Evolutionary conservation across 2,888 invertebrate species (phyloP), one percentile per base, ranked within the genome.

Genomic region (Drosophila mimetica): DNA sequence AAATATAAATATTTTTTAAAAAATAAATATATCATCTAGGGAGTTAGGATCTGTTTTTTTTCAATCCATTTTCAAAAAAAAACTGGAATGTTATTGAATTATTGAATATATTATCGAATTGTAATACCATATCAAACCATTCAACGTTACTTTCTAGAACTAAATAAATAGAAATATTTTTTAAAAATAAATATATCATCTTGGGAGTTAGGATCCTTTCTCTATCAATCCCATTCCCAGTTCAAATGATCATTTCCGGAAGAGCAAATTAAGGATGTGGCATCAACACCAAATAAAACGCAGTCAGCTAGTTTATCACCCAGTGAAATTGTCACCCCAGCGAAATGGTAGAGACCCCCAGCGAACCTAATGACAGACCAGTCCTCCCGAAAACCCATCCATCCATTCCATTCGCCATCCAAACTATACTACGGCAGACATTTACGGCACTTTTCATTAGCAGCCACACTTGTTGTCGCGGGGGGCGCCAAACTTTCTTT

Each of bases 381-480:
- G n/a, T n/a, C n/a, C n/a, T n/a, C 14, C 34, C 46, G 64, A 48
- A 59, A 16, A 28, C 25, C 54, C 25, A 30, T 30, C 30, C 30
- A 22, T 8, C 20, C 9, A 18, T 36, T 58, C 44, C 52, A 55
- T 54, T 50, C 67, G 47, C 54, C 59, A 47, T 37, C 55, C 52
- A 63, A 41, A 63, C 63, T 69, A 74, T 63, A 52, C 60, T 65
- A 71, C 63, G 75, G 69, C 74, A 71, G 83, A 53, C 61, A 42
- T 67, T 48, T 48, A 70, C 70, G 78, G 71, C 73, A 74, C 76
- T 83, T 88, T 83, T 83, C 83, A 83, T 86, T 83, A 83, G 89
- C 88, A 80, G 77, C 75, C 72, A 80, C 88, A 83, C 88, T 88
- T 80, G 57, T 44, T 39, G 52, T 22, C 18, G 36, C 32, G 65